Evolutionary conservation across 2,888 invertebrate species (phyloP).

Genomic region (Acleris cristana): DNA sequence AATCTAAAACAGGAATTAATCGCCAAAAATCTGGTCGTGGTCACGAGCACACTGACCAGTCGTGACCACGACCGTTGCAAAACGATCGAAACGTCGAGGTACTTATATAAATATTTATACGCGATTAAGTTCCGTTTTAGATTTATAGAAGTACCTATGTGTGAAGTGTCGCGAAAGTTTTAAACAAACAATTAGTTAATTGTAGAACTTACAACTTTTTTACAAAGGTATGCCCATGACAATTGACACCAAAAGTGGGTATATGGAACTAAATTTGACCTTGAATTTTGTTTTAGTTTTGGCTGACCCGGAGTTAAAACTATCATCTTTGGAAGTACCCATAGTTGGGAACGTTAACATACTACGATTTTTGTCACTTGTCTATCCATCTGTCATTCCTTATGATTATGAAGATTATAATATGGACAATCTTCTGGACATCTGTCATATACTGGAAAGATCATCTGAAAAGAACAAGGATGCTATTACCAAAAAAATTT

Average conservation of each 20-base stretch:
- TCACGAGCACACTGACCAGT: too few species aligned
- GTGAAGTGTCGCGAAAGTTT: too few species aligned
- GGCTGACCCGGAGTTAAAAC: slow-evolving; percentile 82
- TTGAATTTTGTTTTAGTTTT: slow-evolving; percentile 70
- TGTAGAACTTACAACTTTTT: too few species aligned
- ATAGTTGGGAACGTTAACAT: slow-evolving; percentile 90
- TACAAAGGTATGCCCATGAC: too few species aligned
- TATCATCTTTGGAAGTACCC: slow-evolving; percentile 82
- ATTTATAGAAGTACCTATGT: too few species aligned
- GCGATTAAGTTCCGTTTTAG: too few species aligned
- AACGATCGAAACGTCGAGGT: too few species aligned
- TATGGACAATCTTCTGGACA: slow-evolving; percentile 87
- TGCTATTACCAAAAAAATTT: slow-evolving; percentile 60
- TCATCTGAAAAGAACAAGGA: slow-evolving; percentile 66
- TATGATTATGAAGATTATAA: slow-evolving; percentile 82
- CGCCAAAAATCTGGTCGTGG: too few species aligned
- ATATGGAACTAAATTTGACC: background rate
- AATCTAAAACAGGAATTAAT: too few species aligned
- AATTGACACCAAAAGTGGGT: background rate
- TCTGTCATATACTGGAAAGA: slow-evolving; percentile 84
- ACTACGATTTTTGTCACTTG: slow-evolving; percentile 86
- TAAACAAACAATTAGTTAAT: too few species aligned
- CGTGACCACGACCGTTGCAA: too few species aligned
- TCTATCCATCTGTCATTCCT: slow-evolving; percentile 73
- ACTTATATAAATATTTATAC: too few species aligned